Percentiles rank a stretch among this genome's conserved stretches.
Evolutionary conservation across 1,140 invertebrate species (phyloP).

Genomic region (Drosophila nebulosa): DNA sequence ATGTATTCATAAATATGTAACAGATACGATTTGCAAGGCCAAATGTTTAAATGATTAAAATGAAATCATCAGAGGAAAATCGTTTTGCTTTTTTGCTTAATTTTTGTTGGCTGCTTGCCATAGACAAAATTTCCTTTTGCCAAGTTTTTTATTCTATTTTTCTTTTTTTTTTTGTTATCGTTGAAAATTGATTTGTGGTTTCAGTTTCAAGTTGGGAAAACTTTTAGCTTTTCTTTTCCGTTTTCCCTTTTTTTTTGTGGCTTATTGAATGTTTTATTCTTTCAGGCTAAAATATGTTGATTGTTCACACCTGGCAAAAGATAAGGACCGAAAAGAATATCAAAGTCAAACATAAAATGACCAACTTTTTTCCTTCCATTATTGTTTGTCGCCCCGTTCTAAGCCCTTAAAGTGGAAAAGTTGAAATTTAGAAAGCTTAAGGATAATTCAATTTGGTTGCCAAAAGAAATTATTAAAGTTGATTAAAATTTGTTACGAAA

Average conservation of each 20-base stretch:
- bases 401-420: background rate
- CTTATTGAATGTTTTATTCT: conserved; percentile 1
- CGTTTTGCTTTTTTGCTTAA: conserved; percentile 17
- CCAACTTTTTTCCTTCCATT: background rate
- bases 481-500: background rate
- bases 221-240: conserved; percentile 7
- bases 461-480: conserved; percentile 16
- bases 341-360: background rate
- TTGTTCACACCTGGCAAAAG: background rate
- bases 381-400: no score
- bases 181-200: conserved; percentile 69
- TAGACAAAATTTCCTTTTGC: conserved; percentile 16
- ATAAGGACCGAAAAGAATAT: background rate
- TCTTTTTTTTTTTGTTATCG: background rate
- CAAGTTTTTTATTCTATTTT: no score
- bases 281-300: background rate
- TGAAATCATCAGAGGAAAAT: background rate
- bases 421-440: background rate
- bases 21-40: no score
- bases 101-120: conserved; percentile 34
- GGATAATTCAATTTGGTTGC: conserved; percentile 12
- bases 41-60: no score
- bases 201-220: conserved; percentile 45
- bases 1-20: no score
- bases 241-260: conserved; percentile 11